These are phyloP conservation scores for Gandaritis pyraliata DNA, from an alignment of 2,888 invertebrate species.

Conservation along the genomic window DNA sequence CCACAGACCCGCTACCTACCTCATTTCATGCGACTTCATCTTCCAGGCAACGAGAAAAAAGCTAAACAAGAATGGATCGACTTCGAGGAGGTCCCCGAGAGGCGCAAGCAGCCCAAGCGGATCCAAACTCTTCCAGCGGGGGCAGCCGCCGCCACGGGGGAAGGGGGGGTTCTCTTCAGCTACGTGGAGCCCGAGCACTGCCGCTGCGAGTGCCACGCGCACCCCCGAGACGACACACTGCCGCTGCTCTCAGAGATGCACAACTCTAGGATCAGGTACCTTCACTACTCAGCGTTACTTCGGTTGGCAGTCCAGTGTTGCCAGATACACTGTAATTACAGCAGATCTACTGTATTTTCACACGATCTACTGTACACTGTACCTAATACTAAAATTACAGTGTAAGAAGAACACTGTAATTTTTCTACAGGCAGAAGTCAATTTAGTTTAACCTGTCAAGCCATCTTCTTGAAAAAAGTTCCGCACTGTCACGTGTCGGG, in stretches of 20 bases:
- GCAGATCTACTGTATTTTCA: too few species aligned
- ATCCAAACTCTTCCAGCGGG: conserved; percentile 91
- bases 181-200: conserved; percentile 95
- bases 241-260: conserved; percentile 55
- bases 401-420: too few species aligned
- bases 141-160: conserved; percentile 69
- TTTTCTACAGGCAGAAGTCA: too few species aligned
- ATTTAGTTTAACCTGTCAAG: too few species aligned
- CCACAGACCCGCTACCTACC: too few species aligned
- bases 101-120: conserved; percentile 91
- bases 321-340: too few species aligned
- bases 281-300: neutral
- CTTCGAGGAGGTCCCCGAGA: conserved; percentile 94
- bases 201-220: conserved; percentile 91
- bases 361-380: too few species aligned
- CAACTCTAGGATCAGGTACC: conserved; percentile 29
- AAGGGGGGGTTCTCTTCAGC: conserved; percentile 83
- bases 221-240: conserved; percentile 57
- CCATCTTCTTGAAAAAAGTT: too few species aligned
- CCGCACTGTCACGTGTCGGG: too few species aligned
- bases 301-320: neutral
- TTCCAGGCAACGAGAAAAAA: conserved; percentile 49
- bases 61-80: conserved; percentile 89
- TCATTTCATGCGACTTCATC: neutral
- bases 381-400: too few species aligned